Evolutionary conservation across 2,888 invertebrate species (phyloP).

Genomic region (Xanthia togata): DNA sequence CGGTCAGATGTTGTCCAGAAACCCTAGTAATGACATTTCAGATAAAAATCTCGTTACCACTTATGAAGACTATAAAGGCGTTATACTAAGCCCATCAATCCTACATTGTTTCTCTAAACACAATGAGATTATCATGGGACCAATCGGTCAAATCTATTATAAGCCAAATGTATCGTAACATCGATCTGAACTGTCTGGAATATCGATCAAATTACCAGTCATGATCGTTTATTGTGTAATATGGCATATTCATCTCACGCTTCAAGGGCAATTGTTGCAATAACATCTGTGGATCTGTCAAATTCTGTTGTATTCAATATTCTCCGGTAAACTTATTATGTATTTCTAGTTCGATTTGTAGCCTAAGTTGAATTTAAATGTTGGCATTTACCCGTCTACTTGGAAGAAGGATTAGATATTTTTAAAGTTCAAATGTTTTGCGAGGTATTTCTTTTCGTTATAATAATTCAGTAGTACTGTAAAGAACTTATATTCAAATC

Average conservation of each 20-base stretch:
- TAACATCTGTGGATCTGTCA: background rate
- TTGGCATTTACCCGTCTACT: background rate
- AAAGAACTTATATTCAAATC: background rate
- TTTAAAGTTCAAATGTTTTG: background rate
- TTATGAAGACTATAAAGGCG: constrained; percentile 9
- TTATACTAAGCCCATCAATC: constrained; percentile 7
- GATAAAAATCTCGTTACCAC: constrained; percentile 19
- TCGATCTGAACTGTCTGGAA: constrained; percentile 29
- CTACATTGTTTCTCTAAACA: constrained; percentile 7
- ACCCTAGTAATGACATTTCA: constrained; percentile 32
- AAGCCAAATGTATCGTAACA: constrained; percentile 3
- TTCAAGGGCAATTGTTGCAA: constrained; percentile 20
- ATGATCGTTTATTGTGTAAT: constrained; percentile 38
- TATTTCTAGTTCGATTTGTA: background rate
- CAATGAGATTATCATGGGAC: constrained; percentile 23
- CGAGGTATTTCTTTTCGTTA: background rate
- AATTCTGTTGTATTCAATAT: background rate
- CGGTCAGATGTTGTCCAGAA: background rate
- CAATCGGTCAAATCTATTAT: constrained; percentile 12
- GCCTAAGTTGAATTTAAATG: background rate
- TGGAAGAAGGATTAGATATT: background rate
- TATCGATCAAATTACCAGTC: constrained; percentile 33
- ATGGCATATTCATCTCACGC: constrained; percentile 43
- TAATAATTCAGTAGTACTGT: background rate
- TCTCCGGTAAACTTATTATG: background rate